Conservation (phyloP, 2,888 invertebrate species). For the Theristus sp. region DNA sequence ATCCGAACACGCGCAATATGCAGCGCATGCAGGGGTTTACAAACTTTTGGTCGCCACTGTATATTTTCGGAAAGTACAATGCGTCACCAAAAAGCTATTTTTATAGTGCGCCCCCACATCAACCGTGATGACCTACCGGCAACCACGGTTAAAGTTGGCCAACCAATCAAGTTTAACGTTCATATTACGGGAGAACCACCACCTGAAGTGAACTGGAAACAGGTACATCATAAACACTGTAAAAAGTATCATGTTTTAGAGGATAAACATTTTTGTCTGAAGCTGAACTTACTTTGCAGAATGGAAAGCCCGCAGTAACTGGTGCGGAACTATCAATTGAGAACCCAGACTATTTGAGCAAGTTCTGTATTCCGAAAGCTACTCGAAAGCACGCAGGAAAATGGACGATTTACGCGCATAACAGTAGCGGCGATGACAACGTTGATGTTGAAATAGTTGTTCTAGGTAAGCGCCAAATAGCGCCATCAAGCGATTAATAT, state of each 20-base stretch:
- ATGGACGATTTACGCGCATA: slow-evolving; percentile 35
- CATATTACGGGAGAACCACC: slow-evolving; percentile 89
- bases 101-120: slow-evolving; percentile 55
- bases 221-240: too few species aligned
- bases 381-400: slow-evolving; percentile 33
- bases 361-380: slow-evolving; percentile 29
- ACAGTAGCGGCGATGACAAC: slow-evolving; percentile 34
- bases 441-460: slow-evolving; percentile 44
- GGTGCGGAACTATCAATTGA: slow-evolving; percentile 15
- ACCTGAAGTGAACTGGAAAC: slow-evolving; percentile 79
- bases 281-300: too few species aligned
- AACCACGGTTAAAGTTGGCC: slow-evolving; percentile 74
- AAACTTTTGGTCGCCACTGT: too few species aligned
- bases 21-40: too few species aligned
- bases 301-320: not conserved
- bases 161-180: slow-evolving; percentile 68
- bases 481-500: too few species aligned
- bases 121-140: slow-evolving; percentile 73
- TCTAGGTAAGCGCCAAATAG: too few species aligned
- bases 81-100: too few species aligned
- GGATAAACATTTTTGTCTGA: too few species aligned
- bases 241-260: too few species aligned
- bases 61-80: too few species aligned
- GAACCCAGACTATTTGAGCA: slow-evolving; percentile 21
- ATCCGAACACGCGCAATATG: too few species aligned